These are phyloP conservation scores for Dolichallabes microphthalmus DNA, from an alignment of 2,113 vertebrate species.

Conservation along the genomic window DNA sequence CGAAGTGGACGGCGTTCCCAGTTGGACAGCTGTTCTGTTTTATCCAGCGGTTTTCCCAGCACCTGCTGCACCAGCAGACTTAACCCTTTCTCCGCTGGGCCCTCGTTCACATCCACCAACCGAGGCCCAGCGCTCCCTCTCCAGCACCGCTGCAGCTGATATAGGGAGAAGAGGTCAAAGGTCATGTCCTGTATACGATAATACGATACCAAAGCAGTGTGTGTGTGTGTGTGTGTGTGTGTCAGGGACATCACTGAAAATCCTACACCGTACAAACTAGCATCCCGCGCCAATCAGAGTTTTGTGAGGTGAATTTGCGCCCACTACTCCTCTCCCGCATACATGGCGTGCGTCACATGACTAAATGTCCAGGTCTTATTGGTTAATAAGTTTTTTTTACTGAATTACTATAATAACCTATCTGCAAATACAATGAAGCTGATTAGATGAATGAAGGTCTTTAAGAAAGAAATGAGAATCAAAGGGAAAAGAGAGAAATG, in stretches of 20 bases:
- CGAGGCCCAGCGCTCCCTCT: neutral
- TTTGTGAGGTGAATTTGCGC: neutral
- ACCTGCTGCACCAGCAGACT: slow-evolving; percentile 83
- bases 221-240: neutral
- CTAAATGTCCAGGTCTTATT: neutral
- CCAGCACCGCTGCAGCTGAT: slow-evolving; percentile 64
- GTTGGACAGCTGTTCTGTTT: slow-evolving; percentile 85
- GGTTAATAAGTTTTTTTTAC: neutral
- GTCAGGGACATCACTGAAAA: neutral
- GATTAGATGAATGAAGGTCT: neutral
- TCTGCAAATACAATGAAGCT: neutral
- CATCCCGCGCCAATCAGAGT: neutral
- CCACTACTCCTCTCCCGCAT: neutral
- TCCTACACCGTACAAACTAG: neutral
- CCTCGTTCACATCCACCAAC: slow-evolving; percentile 48
- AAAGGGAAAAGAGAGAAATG: neutral
- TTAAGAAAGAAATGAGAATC: neutral
- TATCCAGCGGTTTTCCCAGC: slow-evolving; percentile 82
- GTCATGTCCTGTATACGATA: neutral
- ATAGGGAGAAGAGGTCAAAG: neutral
- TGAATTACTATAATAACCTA: neutral
- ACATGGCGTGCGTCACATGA: neutral
- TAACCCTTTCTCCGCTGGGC: slow-evolving; percentile 75
- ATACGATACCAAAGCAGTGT: neutral
- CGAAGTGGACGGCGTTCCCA: slow-evolving; percentile 84